These are phyloP conservation scores for Nephotettix cincticeps DNA, from an alignment of 1,140 invertebrate species.

Conservation along the genomic window DNA sequence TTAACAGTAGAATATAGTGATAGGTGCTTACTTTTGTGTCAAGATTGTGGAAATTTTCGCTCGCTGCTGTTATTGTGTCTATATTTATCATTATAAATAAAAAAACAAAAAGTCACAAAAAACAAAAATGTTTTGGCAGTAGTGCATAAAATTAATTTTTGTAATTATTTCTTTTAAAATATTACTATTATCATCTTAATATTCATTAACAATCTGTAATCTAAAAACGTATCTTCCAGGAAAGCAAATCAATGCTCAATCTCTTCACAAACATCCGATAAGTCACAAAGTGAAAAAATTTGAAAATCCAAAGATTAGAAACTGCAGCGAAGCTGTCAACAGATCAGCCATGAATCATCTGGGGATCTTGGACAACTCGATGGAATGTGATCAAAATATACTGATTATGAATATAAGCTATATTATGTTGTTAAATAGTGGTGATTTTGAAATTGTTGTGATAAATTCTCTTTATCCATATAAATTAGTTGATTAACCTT, in stretches of 20 bases:
- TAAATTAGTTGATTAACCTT: too few species aligned
- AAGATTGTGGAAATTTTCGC: not conserved
- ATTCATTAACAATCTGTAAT: not conserved
- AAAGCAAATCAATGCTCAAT: slow-evolving; percentile 95
- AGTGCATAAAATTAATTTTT: not conserved
- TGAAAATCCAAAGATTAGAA: not conserved
- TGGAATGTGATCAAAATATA: not conserved
- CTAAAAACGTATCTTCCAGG: slow-evolving; percentile 55
- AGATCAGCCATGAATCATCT: not conserved
- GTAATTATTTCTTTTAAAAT: not conserved
- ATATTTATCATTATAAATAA: not conserved
- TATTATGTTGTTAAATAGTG: too few species aligned
- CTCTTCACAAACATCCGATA: slow-evolving; percentile 88
- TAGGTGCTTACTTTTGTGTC: too few species aligned
- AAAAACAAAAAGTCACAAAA: not conserved
- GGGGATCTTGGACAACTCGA: not conserved
- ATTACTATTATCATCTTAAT: not conserved
- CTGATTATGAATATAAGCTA: too few species aligned
- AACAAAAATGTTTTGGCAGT: not conserved
- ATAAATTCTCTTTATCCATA: too few species aligned
- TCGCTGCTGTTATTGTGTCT: not conserved
- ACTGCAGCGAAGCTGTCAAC: not conserved
- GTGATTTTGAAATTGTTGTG: too few species aligned
- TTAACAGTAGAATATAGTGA: too few species aligned
- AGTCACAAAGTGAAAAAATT: not conserved